Conservation (phyloP, 2,888 invertebrate species). For the Kuschelorhynchus macadamiae region DNA sequence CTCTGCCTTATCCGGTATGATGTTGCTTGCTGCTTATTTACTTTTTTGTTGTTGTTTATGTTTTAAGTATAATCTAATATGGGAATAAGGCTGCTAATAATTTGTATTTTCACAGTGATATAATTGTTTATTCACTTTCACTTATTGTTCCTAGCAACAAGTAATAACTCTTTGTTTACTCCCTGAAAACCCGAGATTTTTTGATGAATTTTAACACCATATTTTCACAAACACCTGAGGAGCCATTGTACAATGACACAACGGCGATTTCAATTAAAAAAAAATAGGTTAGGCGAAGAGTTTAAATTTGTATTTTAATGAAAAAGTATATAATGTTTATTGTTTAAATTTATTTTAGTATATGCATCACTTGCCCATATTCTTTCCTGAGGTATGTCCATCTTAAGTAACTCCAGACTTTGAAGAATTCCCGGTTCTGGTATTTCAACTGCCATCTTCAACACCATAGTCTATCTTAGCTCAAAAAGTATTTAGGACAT, state of each 20-base stretch:
- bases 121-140: neutral
- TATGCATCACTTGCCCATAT: constrained; percentile 2
- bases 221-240: neutral
- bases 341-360: neutral
- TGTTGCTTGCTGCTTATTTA: too few relatives aligned
- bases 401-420: constrained; percentile 1
- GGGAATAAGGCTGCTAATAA: too few relatives aligned
- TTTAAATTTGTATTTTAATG: neutral
- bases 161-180: neutral
- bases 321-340: neutral
- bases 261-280: too few relatives aligned
- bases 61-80: too few relatives aligned
- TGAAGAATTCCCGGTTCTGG: constrained; percentile 7
- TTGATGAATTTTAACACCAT: neutral
- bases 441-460: neutral
- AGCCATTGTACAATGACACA: too few relatives aligned
- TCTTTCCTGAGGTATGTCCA: neutral
- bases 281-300: too few relatives aligned
- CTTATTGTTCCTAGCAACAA: neutral
- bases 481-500: neutral
- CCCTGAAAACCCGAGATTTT: neutral
- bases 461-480: constrained; percentile 1
- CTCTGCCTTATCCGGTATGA: too few relatives aligned
- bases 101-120: too few relatives aligned
- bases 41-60: too few relatives aligned